A percentile compares a stretch with the other conserved stretches of the same genome.
Evolutionary conservation across 2,113 vertebrate genomes (phyloP).

Genomic region (Hymenochirus boettgeri): DNA sequence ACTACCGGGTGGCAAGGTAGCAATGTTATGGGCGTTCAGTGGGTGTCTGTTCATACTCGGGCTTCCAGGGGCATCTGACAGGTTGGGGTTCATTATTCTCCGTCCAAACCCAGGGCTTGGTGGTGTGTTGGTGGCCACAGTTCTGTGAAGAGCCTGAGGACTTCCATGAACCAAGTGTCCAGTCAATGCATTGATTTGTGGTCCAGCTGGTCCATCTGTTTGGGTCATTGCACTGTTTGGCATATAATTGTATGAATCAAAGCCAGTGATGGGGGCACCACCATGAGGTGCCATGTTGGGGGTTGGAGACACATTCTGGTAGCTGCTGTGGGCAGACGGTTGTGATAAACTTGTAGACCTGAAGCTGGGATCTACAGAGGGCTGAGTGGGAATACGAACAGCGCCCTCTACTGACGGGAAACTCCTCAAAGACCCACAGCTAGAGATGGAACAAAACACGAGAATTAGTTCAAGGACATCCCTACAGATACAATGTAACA

Average conservation of each 20-base stretch:
- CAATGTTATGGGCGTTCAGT: constrained; percentile 39
- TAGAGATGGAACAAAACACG: constrained; percentile 1
- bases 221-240: constrained; percentile 43
- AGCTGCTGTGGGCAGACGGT: constrained; percentile 60
- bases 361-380: constrained; percentile 68
- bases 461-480: too few relatives aligned
- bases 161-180: constrained; percentile 67
- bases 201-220: constrained; percentile 50
- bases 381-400: constrained; percentile 63
- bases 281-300: constrained; percentile 49
- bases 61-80: constrained; percentile 50
- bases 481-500: too few relatives aligned
- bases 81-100: constrained; percentile 53
- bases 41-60: constrained; percentile 49
- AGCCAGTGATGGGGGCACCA: constrained; percentile 46
- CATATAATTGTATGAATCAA: constrained; percentile 46
- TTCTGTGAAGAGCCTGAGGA: constrained; percentile 69
- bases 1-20: constrained; percentile 68
- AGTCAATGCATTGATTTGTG: constrained; percentile 57
- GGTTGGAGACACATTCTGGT: constrained; percentile 60
- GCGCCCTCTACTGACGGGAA: constrained; percentile 65
- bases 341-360: constrained; percentile 60
- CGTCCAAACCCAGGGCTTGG: constrained; percentile 67
- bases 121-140: constrained; percentile 64
- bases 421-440: constrained; percentile 61